phyloP scores from a whole-genome alignment of 2,113 vertebrate genomes.

The Dicaeum eximium region DNA sequence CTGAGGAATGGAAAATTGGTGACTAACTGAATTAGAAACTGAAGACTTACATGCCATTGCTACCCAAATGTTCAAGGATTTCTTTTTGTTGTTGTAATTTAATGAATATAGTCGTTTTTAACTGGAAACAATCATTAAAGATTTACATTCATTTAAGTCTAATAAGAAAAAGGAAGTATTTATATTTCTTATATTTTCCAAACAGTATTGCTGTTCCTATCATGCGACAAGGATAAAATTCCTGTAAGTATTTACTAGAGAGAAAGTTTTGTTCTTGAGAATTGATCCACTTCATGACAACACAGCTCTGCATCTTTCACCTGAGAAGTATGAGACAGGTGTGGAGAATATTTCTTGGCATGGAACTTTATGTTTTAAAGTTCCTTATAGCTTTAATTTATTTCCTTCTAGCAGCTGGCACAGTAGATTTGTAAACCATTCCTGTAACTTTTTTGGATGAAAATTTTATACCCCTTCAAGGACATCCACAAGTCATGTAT shows the following conservation, averaged over 20 bases:
- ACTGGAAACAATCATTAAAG: background rate
- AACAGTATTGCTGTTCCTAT: background rate
- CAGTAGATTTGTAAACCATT: background rate
- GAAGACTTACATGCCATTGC: background rate
- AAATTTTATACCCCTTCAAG: background rate
- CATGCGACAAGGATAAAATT: background rate
- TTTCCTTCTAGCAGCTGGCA: background rate
- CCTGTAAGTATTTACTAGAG: background rate
- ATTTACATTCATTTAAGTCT: fast-evolving
- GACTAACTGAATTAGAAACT: background rate
- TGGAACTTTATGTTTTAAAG: background rate
- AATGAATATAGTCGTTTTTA: background rate
- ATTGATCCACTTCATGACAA: background rate
- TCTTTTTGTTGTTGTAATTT: background rate
- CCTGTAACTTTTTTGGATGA: background rate
- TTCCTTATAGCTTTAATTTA: background rate
- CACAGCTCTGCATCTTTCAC: background rate
- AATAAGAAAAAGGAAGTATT: background rate
- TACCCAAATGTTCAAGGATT: background rate
- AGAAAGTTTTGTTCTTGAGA: background rate
- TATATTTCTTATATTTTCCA: background rate
- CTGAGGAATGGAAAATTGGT: background rate
- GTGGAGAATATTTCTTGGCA: background rate
- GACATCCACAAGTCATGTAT: background rate
- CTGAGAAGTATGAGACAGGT: background rate